phyloP scores from a whole-genome alignment of 2,797 vertebrate species.

The Anisognathus igniventris region DNA sequence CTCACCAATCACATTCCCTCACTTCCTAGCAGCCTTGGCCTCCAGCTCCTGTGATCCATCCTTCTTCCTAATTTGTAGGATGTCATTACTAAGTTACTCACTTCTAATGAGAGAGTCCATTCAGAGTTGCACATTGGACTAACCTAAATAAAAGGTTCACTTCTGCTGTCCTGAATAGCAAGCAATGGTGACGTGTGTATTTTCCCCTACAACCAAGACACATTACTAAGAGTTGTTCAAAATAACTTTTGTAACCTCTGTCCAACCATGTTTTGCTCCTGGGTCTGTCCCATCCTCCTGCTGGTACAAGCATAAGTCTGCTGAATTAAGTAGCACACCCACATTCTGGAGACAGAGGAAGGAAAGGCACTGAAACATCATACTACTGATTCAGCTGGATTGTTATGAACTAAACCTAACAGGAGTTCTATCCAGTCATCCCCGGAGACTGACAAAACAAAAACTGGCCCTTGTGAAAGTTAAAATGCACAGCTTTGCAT shows the following conservation, averaged over 20 bases:
- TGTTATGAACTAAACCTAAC: neutral
- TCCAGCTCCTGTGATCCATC: neutral
- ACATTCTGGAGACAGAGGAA: neutral
- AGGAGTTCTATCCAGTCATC: neutral
- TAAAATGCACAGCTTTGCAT: neutral
- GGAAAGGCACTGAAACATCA: neutral
- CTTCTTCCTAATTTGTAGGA: neutral
- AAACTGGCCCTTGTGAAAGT: neutral
- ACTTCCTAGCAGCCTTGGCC: neutral
- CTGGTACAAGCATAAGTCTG: neutral
- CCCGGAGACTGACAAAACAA: neutral
- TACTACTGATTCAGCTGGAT: neutral
- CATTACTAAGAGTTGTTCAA: neutral
- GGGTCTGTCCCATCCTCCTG: neutral
- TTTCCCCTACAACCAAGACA: neutral
- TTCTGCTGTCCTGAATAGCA: neutral
- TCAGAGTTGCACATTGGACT: neutral
- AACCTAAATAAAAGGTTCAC: neutral
- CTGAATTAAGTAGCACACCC: neutral
- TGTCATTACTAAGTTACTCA: neutral
- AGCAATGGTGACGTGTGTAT: neutral
- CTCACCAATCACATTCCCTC: neutral
- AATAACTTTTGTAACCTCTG: neutral
- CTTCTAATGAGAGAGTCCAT: neutral
- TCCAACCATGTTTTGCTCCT: neutral